A percentile compares a stretch with the other conserved stretches of the same genome.
phyloP scores from a whole-genome alignment of 2,797 vertebrate genomes.

The Lepilemur septentrionalis region DNA sequence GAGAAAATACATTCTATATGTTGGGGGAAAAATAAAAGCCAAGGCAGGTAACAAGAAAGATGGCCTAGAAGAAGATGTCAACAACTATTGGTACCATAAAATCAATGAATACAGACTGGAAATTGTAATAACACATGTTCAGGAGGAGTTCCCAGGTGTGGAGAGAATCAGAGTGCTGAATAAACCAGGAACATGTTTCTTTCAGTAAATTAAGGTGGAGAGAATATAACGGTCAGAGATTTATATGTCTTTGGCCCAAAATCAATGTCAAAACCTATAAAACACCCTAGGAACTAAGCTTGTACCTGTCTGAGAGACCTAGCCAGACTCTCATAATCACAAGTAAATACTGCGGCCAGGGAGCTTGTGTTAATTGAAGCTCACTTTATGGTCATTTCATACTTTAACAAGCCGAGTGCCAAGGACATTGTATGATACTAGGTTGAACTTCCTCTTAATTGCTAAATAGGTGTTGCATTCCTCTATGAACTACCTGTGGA shows the following conservation, averaged over 20 bases:
- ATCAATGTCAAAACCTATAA: constrained; percentile 48
- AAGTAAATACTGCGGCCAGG: constrained; percentile 31
- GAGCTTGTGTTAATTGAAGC: background rate
- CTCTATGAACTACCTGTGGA: constrained; percentile 5
- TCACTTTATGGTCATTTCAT: background rate
- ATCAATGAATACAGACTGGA: background rate
- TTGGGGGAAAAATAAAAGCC: background rate
- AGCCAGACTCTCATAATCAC: background rate
- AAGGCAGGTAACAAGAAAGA: background rate
- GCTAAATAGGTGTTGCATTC: background rate
- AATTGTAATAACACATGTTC: background rate
- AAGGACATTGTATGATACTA: constrained; percentile 24
- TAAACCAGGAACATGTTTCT: background rate
- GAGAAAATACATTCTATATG: background rate
- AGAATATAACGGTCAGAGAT: constrained; percentile 11
- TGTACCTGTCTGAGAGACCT: background rate
- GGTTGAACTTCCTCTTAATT: constrained; percentile 51
- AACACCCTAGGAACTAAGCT: constrained; percentile 5
- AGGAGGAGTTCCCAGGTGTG: background rate
- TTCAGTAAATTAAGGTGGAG: background rate
- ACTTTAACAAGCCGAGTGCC: constrained; percentile 29
- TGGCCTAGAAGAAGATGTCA: background rate
- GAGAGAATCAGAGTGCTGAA: background rate
- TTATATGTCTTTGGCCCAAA: constrained; percentile 15
- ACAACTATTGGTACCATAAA: background rate